Base-by-base conservation (phyloP, 2,113 vertebrate species). In the Lipotes vexillifer region DNA sequence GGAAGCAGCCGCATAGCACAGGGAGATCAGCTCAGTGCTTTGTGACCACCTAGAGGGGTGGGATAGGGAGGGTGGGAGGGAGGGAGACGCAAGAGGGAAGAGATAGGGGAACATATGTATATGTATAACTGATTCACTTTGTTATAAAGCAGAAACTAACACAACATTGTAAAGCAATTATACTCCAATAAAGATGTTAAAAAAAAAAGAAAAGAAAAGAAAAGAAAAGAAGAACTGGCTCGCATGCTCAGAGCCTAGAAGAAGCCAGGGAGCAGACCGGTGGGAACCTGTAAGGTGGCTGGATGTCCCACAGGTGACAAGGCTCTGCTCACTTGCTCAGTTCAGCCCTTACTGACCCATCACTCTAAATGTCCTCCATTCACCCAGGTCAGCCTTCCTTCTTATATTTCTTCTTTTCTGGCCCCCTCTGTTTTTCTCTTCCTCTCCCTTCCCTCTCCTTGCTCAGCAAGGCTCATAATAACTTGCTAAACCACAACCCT, bases 401-500 rank as follows among this genome's bases (percentile, higher is more conserved):
- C 72, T 95, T 90, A 33, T 29, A 5, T n/a, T 93, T 88, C 49
- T 41, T 2, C 27, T 61, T 83, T 75, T 84, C 85, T 93, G 52
- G 23, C 14, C 57, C 71, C 36, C 18, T 84, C 57, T 29, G 31
- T 44, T 84, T 66, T 94, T 94, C 52, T 94, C 55, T 93, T 96
- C 77, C 66, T 94, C 33, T 90, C 49, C 83, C 27, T 69, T 80
- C 74, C 74, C 49, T 92, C 44, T 78, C 55, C 65, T 95, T 91
- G 66, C 92, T 97, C 89, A 96, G 92, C 61, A 94, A 97, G 71
- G 66, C 25, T 92, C 92, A 75, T 68, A 95, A 88, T 86, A 97
- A 92, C 71, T 94, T 91, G 77, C 72, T 94, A 96, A 97, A 96
- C 59, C 82, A 93, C 89, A 91, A 15, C 71, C n/a, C 3, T 94